Conservation (phyloP, 2,797 vertebrate species). For the Cryptoblepharus egeriae region DNA sequence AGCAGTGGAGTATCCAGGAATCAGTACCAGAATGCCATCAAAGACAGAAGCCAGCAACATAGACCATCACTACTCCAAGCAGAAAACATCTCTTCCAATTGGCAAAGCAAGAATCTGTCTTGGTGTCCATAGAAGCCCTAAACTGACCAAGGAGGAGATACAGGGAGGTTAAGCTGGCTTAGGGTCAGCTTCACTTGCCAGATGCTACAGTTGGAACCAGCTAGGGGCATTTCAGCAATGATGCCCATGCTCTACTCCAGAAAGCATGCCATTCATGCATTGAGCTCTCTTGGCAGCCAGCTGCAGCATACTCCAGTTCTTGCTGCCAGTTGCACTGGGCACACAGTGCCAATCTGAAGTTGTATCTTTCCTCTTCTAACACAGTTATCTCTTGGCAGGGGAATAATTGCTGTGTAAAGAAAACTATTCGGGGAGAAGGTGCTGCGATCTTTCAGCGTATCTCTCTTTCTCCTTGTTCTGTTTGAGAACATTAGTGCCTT, state of each 20-base stretch:
- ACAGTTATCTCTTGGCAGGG: slow-evolving; percentile 29
- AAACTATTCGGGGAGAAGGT: slow-evolving; percentile 15
- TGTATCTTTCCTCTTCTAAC: slow-evolving; percentile 29
- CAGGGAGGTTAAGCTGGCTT: not conserved
- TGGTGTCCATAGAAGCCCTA: not conserved
- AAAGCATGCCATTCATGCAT: not conserved
- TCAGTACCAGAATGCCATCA: not conserved
- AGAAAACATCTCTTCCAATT: not conserved
- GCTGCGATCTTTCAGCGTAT: not conserved
- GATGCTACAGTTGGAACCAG: not conserved
- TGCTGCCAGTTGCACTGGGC: not conserved
- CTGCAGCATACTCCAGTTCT: not conserved
- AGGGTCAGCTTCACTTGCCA: not conserved
- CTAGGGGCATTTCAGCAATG: not conserved
- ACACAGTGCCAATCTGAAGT: slow-evolving; percentile 3
- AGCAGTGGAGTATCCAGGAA: not conserved
- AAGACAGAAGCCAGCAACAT: not conserved
- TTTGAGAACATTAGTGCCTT: slow-evolving; percentile 15
- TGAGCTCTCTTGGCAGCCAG: not conserved
- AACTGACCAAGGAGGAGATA: not conserved
- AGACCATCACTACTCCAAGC: not conserved
- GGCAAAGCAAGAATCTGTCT: not conserved
- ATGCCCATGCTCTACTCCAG: not conserved
- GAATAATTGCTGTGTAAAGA: slow-evolving; percentile 23
- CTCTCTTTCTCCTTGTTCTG: not conserved